Conservation (phyloP, 2,888 invertebrate genomes). For the Brachyptera putata region DNA sequence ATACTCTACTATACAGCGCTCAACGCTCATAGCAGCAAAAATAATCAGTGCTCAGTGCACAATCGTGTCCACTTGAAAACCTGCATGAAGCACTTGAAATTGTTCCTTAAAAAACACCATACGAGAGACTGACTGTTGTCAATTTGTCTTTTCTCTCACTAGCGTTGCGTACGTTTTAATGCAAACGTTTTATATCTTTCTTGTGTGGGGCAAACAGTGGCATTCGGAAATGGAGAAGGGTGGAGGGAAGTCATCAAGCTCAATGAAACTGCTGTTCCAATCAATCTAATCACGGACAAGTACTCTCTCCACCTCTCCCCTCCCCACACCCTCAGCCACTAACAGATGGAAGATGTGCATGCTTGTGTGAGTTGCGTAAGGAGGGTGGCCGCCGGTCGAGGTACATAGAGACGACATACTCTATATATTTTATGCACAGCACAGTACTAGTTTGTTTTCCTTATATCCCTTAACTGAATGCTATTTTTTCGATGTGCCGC, state of each 20-base stretch:
- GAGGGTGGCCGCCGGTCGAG: neutral
- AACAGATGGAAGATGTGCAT: conserved; percentile 33
- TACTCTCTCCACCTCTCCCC: conserved; percentile 19
- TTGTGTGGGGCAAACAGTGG: no score
- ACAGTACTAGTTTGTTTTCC: no score
- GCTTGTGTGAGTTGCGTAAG: neutral
- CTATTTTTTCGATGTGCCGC: no score
- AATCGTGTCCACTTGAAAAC: neutral
- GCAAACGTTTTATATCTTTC: neutral
- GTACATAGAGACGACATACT: no score
- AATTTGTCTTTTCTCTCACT: neutral
- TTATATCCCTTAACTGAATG: no score
- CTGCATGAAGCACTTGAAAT: neutral
- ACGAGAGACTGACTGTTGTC: neutral
- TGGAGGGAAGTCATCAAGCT: conserved; percentile 27
- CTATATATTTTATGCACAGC: no score
- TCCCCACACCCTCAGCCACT: conserved; percentile 11
- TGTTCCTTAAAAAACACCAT: neutral
- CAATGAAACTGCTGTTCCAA: conserved; percentile 32
- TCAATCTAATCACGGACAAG: conserved; percentile 34
- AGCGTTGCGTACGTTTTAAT: neutral
- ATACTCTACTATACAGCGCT: no score
- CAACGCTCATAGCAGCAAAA: no score
- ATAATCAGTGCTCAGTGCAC: neutral
- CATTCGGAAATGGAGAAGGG: neutral